Percentiles rank a stretch among this genome's conserved stretches.
phyloP scores from a whole-genome alignment of 2,888 invertebrate species.

The Drosophila dives region DNA sequence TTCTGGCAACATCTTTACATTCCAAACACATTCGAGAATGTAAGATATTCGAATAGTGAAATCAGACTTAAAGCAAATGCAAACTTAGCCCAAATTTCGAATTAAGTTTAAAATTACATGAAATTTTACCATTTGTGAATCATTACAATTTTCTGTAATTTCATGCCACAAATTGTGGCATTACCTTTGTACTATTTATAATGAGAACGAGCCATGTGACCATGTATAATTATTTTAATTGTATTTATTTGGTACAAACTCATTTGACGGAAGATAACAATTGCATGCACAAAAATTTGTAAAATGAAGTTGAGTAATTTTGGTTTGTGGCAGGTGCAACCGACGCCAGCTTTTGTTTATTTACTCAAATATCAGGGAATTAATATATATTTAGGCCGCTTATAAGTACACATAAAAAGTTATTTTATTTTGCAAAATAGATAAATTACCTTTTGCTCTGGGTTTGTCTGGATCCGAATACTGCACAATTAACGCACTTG shows the following conservation, averaged over 20 bases:
- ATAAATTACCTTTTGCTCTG: conserved; percentile 42
- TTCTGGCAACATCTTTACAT: neutral
- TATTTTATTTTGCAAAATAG: conserved; percentile 32
- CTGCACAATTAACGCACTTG: conserved; percentile 58
- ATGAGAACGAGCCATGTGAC: conserved; percentile 13
- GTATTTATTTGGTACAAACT: conserved; percentile 38
- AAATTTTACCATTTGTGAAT: neutral
- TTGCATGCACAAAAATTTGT: conserved; percentile 51
- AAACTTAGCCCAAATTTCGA: neutral
- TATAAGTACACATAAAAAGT: conserved; percentile 11
- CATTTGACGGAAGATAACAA: conserved; percentile 27
- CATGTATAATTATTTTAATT: conserved; percentile 55
- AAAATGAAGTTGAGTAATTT: conserved; percentile 48
- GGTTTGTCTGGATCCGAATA: conserved; percentile 23
- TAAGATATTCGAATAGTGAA: neutral
- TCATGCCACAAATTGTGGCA: neutral
- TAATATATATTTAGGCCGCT: conserved; percentile 43
- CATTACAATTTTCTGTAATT: neutral
- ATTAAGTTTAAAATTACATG: neutral
- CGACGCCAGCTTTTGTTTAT: conserved; percentile 49
- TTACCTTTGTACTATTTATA: neutral
- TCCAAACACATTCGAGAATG: neutral
- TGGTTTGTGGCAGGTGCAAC: conserved; percentile 5
- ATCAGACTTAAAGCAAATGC: too few relatives aligned
- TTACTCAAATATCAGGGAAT: conserved; percentile 44